A percentile compares a stretch with the other conserved stretches of the same genome.
phyloP scores from a whole-genome alignment of 2,888 invertebrate species.

The Eupelmus urozonus region DNA sequence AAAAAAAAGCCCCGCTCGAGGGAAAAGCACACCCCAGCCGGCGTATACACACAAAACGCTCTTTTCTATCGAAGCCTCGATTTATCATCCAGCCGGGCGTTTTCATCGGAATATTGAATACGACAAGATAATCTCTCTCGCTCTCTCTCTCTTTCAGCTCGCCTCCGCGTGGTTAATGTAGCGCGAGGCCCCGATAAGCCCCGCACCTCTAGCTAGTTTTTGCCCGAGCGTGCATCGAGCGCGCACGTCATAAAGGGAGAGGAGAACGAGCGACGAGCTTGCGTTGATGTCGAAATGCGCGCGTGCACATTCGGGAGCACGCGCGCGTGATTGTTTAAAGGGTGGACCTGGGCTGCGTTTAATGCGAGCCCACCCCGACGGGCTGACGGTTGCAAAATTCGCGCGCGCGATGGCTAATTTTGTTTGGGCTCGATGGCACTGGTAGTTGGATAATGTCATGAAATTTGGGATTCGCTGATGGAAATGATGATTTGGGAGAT shows the following conservation, averaged over 20 bases:
- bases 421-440: neutral
- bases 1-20: neutral
- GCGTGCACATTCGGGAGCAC: neutral
- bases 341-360: neutral
- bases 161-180: constrained; percentile 76
- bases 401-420: neutral
- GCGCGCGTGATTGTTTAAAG: constrained; percentile 9
- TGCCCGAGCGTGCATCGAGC: constrained; percentile 4
- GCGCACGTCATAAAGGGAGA: constrained; percentile 39
- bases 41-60: neutral
- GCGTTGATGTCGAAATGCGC: constrained; percentile 28
- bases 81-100: constrained; percentile 74
- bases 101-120: constrained; percentile 78
- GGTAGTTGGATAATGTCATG: neutral
- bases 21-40: neutral
- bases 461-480: neutral
- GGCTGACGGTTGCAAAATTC: constrained; percentile 17
- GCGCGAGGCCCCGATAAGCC: constrained; percentile 71
- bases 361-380: neutral
- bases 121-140: constrained; percentile 76
- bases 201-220: constrained; percentile 42
- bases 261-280: constrained; percentile 5
- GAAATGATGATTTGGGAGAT: neutral
- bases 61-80: constrained; percentile 64
- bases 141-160: constrained; percentile 69